Conservation (phyloP, 2,113 vertebrate genomes). For the Pterophyllum scalare region DNA sequence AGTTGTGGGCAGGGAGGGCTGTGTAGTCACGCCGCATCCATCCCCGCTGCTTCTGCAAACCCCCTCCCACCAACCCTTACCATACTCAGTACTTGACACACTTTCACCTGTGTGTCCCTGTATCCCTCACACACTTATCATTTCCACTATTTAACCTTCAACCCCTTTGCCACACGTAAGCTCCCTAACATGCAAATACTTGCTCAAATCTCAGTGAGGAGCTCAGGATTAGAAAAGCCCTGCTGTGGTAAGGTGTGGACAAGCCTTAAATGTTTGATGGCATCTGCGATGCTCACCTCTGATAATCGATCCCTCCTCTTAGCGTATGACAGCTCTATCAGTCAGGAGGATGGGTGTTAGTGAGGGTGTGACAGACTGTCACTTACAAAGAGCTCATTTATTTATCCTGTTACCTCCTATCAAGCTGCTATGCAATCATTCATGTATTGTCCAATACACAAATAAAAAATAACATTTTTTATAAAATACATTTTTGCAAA, state of each 20-base stretch:
- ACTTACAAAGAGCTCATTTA: slow-evolving; percentile 53
- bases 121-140: slow-evolving; percentile 28
- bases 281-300: slow-evolving; percentile 56
- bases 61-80: neutral
- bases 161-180: neutral
- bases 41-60: slow-evolving; percentile 29
- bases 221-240: slow-evolving; percentile 13
- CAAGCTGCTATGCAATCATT: neutral
- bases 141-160: slow-evolving; percentile 40
- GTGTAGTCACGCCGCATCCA: slow-evolving; percentile 50
- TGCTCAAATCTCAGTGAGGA: neutral
- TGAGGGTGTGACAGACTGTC: slow-evolving; percentile 47
- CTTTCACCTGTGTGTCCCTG: slow-evolving; percentile 19
- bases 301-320: slow-evolving; percentile 72
- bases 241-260: slow-evolving; percentile 7
- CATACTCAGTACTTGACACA: slow-evolving; percentile 18
- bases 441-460: neutral
- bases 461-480: no score
- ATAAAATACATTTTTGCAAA: neutral
- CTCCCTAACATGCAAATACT: slow-evolving; percentile 9
- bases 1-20: slow-evolving; percentile 57
- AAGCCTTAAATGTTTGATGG: slow-evolving; percentile 37
- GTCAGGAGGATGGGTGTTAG: slow-evolving; percentile 52
- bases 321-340: slow-evolving; percentile 51
- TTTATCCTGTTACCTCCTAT: slow-evolving; percentile 13